Conservation (phyloP, 2,797 vertebrate genomes). For the Phyllotis vaccarum region DNA sequence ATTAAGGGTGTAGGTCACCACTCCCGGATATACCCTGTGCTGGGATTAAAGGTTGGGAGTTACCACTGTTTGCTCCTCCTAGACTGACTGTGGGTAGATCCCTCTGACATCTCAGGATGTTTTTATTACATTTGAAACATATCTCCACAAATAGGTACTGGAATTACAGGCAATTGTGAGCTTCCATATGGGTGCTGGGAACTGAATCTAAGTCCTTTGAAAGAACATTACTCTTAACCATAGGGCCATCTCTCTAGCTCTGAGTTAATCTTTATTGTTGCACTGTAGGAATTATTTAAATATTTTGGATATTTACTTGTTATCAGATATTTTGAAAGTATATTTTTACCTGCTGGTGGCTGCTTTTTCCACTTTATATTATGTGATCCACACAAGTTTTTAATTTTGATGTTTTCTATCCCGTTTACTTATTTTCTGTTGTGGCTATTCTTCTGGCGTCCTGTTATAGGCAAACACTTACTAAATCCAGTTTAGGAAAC, state of each 20-base stretch:
- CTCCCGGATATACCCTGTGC: too few relatives aligned
- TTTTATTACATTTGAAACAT: too few relatives aligned
- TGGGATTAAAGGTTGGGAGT: too few relatives aligned
- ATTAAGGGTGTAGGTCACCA: too few relatives aligned
- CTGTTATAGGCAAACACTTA: neutral
- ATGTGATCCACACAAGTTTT: neutral
- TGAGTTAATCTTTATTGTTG: neutral
- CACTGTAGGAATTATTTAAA: neutral
- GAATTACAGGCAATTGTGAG: neutral
- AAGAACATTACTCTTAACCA: neutral
- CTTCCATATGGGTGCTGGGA: neutral
- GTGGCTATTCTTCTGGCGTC: neutral
- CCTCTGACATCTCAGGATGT: too few relatives aligned
- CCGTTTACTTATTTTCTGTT: neutral
- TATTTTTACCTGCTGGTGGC: neutral
- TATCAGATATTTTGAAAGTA: conserved; percentile 6
- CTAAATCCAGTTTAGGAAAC: neutral
- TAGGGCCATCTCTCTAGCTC: neutral
- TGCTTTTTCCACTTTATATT: neutral
- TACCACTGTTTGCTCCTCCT: too few relatives aligned
- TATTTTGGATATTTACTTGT: neutral
- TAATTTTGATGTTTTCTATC: neutral
- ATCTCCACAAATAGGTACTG: neutral
- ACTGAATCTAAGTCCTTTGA: neutral
- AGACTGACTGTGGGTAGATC: too few relatives aligned